A percentile compares a stretch with the other conserved stretches of the same genome.
These are phyloP conservation scores for Nycticorax nycticorax DNA, from an alignment of 2,113 vertebrate species.

Conservation along the genomic window DNA sequence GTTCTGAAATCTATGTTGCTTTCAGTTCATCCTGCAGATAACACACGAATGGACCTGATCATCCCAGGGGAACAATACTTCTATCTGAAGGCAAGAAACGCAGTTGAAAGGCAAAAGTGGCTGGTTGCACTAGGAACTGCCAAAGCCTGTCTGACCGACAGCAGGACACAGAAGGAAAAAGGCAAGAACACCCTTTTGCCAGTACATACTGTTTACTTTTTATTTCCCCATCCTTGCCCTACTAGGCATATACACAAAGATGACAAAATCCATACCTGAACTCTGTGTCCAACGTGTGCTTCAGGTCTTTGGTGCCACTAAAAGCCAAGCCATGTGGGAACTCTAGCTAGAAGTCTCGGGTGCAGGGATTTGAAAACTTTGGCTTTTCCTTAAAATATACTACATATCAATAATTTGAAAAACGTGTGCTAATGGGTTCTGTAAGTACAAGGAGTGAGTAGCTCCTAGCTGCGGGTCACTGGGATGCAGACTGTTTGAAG, in stretches of 20 bases:
- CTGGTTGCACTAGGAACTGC: conserved; percentile 93
- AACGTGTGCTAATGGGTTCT: background rate
- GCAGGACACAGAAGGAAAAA: conserved; percentile 93
- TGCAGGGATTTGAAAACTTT: background rate
- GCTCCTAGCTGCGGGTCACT: background rate
- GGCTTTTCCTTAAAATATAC: background rate
- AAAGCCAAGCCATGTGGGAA: background rate
- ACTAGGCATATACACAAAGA: background rate
- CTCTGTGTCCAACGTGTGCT: background rate
- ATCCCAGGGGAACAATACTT: conserved; percentile 97
- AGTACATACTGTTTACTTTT: background rate
- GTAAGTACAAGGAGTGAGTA: background rate
- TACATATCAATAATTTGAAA: background rate
- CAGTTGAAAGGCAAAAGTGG: conserved; percentile 95
- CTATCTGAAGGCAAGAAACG: conserved; percentile 93
- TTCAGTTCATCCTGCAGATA: conserved; percentile 91
- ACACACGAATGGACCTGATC: conserved; percentile 91
- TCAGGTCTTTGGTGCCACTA: background rate
- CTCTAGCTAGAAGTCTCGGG: background rate
- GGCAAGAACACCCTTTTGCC: conserved; percentile 71
- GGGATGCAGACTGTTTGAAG: background rate
- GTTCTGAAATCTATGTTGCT: background rate
- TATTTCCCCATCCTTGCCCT: background rate
- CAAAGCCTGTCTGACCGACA: conserved; percentile 96
- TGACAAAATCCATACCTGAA: background rate